phyloP scores from a whole-genome alignment of 2,797 vertebrate genomes.

The Enteromius mattozi region DNA sequence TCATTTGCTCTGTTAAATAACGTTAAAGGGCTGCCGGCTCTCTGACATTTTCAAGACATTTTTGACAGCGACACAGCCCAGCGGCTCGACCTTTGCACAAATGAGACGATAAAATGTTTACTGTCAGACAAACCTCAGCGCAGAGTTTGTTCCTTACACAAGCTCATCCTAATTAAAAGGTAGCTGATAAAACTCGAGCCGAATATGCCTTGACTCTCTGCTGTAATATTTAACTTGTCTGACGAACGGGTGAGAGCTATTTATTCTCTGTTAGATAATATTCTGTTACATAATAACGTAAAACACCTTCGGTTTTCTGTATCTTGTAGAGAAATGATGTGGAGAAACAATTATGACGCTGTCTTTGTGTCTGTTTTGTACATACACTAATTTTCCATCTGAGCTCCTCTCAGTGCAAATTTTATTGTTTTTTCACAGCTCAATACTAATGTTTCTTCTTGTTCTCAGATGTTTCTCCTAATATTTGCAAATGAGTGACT shows the following conservation, averaged over 20 bases:
- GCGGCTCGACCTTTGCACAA: slow-evolving; percentile 83
- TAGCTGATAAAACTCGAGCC: slow-evolving; percentile 66
- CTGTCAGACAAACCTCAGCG: slow-evolving; percentile 74
- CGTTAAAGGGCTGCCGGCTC: slow-evolving; percentile 75
- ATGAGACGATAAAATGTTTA: slow-evolving; percentile 80
- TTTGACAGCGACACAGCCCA: slow-evolving; percentile 78
- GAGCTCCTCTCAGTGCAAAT: background rate
- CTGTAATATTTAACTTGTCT: slow-evolving; percentile 46
- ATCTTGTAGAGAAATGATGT: background rate
- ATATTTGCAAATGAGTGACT: background rate
- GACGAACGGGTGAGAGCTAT: slow-evolving; percentile 44
- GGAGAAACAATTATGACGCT: background rate
- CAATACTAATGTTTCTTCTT: background rate
- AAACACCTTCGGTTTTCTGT: slow-evolving; percentile 52
- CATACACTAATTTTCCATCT: background rate
- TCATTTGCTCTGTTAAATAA: slow-evolving; percentile 60
- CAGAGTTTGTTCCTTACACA: slow-evolving; percentile 77
- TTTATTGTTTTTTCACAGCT: background rate
- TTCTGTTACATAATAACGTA: slow-evolving; percentile 49
- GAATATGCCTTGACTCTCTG: slow-evolving; percentile 53
- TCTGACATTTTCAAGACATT: slow-evolving; percentile 81
- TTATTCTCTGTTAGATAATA: slow-evolving; percentile 45
- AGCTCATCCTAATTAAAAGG: slow-evolving; percentile 76
- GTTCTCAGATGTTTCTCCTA: slow-evolving; percentile 8
- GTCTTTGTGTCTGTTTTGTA: background rate